These are phyloP conservation scores for Hexactinellida sp. DNA, from an alignment of 37 sponge, comb jelly and placozoan species.

Conservation along the genomic window DNA sequence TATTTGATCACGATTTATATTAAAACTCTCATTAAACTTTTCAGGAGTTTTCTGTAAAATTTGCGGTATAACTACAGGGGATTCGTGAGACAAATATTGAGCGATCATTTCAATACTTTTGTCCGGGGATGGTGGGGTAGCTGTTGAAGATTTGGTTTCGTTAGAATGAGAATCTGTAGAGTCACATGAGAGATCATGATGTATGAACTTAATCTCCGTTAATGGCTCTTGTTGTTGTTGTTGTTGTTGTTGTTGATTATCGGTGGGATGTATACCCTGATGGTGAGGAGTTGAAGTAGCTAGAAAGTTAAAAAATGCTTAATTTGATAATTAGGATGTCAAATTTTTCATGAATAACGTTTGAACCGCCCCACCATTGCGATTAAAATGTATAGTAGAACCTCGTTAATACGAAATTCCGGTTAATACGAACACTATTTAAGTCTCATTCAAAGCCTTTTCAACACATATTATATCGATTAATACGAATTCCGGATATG, in stretches of 20 bases:
- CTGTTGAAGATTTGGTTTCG: not conserved
- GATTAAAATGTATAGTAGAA: too few relatives aligned
- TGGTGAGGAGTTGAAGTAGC: not conserved
- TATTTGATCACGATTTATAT: not conserved
- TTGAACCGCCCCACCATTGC: too few relatives aligned
- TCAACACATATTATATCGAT: too few relatives aligned
- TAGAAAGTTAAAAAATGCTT: too few relatives aligned
- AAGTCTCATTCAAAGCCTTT: too few relatives aligned
- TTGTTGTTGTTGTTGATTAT: not conserved
- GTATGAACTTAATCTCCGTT: not conserved
- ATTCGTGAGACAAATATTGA: not conserved
- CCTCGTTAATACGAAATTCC: too few relatives aligned
- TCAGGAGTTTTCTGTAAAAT: not conserved
- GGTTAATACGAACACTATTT: too few relatives aligned
- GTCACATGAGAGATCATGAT: not conserved
- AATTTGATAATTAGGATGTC: too few relatives aligned
- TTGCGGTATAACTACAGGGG: not conserved
- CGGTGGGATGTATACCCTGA: not conserved
- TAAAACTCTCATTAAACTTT: not conserved
- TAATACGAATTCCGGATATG: too few relatives aligned
- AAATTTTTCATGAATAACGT: too few relatives aligned
- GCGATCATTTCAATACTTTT: not conserved
- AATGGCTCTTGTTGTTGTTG: too few relatives aligned
- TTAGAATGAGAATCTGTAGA: conserved; percentile 14
- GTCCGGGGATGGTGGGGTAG: not conserved